Percentiles rank a stretch among this genome's conserved stretches.
phyloP scores from a whole-genome alignment of 1,140 invertebrate species.

The Zophobas morio region DNA sequence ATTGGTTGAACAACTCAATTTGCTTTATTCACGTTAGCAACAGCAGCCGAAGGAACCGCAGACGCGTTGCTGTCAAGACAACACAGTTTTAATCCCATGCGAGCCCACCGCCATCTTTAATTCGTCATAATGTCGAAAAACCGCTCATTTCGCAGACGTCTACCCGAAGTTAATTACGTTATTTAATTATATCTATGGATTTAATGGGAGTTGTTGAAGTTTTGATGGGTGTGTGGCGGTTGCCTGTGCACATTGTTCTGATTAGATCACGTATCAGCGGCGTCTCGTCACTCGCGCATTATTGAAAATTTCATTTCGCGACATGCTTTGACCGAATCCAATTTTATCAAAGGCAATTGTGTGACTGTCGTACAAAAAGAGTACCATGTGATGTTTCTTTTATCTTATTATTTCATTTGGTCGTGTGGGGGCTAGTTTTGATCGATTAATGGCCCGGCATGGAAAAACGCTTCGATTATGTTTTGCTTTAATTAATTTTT shows the following conservation, averaged over 20 bases:
- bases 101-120: not conserved
- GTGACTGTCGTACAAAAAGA: constrained; percentile 17
- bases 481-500: constrained; percentile 23
- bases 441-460: not conserved
- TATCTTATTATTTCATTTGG: constrained; percentile 17
- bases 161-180: constrained; percentile 2
- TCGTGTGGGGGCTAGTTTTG: not conserved
- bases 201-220: constrained; percentile 23
- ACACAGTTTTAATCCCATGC: not conserved
- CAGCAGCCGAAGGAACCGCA: not conserved
- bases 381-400: not conserved
- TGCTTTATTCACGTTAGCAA: constrained; percentile 1
- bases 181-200: constrained; percentile 23
- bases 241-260: constrained; percentile 3
- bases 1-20: not conserved
- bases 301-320: constrained; percentile 42
- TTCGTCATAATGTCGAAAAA: constrained; percentile 16
- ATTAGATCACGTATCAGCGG: constrained; percentile 18
- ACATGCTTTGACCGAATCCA: constrained; percentile 37
- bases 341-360: constrained; percentile 42
- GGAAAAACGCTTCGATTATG: not conserved
- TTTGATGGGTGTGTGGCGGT: constrained; percentile 14
- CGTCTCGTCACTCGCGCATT: constrained; percentile 15
- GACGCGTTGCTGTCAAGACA: not conserved
- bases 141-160: not conserved